phyloP scores from a whole-genome alignment of 2,888 invertebrate species.

The Aelia acuminata region DNA sequence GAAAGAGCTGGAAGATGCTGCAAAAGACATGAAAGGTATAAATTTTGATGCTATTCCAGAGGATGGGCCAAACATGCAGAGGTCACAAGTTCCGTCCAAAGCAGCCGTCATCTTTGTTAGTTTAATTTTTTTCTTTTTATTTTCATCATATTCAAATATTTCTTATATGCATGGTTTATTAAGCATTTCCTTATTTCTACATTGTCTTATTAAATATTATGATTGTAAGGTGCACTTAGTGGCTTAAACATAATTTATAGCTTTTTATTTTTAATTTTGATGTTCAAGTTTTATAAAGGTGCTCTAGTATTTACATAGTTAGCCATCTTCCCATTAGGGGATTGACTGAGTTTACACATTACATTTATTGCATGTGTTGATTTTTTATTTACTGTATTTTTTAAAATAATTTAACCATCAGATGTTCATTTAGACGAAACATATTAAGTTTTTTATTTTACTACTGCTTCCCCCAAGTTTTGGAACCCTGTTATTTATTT shows the following conservation, averaged over 20 bases:
- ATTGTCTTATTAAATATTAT: not conserved
- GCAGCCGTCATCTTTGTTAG: constrained; percentile 84
- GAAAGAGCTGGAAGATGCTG: constrained; percentile 93
- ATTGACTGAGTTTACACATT: not conserved
- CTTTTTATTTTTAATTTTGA: not conserved
- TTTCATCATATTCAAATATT: not conserved
- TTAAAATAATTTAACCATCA: not conserved
- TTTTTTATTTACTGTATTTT: not conserved
- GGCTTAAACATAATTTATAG: not conserved
- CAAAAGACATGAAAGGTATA: constrained; percentile 77
- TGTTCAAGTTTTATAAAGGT: not conserved
- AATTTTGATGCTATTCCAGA: constrained; percentile 70
- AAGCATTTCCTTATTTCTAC: constrained; percentile 28
- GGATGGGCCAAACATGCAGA: constrained; percentile 68
- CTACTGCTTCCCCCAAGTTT: not conserved
- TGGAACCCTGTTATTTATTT: not conserved
- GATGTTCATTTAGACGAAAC: not conserved
- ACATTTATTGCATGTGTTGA: constrained; percentile 12
- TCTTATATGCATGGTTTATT: constrained; percentile 26
- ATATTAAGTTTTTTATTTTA: not conserved
- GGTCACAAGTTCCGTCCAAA: constrained; percentile 77
- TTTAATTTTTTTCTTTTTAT: constrained; percentile 66
- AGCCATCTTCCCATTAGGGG: not conserved
- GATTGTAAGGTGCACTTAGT: not conserved
- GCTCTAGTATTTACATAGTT: not conserved